Evolutionary conservation across 1,140 invertebrate genomes (phyloP).

Genomic region (Stegodyphus mimosarum): DNA sequence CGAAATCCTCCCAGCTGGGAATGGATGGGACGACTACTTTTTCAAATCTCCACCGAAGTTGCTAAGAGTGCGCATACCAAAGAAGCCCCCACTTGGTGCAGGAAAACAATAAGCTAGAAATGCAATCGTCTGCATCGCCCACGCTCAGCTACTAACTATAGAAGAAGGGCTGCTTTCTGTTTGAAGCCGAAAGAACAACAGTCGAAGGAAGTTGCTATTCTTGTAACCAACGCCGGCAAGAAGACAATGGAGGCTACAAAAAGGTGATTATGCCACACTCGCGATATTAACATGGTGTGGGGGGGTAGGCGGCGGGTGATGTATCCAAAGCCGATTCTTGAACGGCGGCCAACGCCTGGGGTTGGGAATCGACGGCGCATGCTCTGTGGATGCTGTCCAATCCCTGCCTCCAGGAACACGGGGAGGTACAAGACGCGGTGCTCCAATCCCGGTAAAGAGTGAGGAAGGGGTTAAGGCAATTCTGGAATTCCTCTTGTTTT

Average conservation of each 20-base stretch:
- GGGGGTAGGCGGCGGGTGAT: background rate
- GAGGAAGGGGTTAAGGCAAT: conserved; percentile 37
- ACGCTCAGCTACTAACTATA: conserved; percentile 47
- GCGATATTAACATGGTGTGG: conserved; percentile 31
- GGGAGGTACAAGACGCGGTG: conserved; percentile 26
- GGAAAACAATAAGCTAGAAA: conserved; percentile 30
- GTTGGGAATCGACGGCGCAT: conserved; percentile 4
- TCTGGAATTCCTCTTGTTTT: conserved; percentile 27
- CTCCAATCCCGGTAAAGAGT: conserved; percentile 44
- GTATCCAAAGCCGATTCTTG: conserved; percentile 25
- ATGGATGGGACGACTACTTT: conserved; percentile 3
- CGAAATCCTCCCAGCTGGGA: background rate
- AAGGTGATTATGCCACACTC: conserved; percentile 36
- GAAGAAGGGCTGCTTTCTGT: background rate
- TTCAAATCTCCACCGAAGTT: background rate
- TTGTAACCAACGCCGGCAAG: background rate
- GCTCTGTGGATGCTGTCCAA: conserved; percentile 44
- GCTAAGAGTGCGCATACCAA: conserved; percentile 29
- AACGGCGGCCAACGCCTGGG: conserved; percentile 22
- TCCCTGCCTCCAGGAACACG: background rate
- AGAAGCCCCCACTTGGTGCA: conserved; percentile 23
- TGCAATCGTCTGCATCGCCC: conserved; percentile 24
- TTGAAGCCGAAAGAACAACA: background rate
- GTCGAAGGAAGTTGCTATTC: conserved; percentile 31
- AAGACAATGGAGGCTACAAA: conserved; percentile 42